These are phyloP conservation scores for Dissostichus mawsoni DNA, from an alignment of 2,113 vertebrate genomes.

Conservation along the genomic window DNA sequence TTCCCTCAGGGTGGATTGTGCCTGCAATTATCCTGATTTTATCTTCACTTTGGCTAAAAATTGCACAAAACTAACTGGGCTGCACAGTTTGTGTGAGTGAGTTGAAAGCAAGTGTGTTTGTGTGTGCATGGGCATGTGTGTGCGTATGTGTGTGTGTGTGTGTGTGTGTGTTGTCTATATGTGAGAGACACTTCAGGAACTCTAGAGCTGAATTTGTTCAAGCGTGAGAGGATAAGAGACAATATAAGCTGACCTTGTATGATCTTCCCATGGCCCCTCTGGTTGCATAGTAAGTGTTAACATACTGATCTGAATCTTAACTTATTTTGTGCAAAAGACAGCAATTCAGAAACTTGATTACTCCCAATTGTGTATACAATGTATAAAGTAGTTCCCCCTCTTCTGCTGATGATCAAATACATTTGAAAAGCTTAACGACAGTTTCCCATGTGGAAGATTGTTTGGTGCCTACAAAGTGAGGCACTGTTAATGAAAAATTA, in stretches of 20 bases:
- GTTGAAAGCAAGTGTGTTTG: neutral
- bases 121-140: neutral
- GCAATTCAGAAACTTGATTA: neutral
- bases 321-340: constrained; percentile 14
- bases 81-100: neutral
- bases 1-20: constrained; percentile 23
- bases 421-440: neutral
- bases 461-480: neutral
- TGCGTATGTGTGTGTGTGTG: neutral
- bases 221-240: constrained; percentile 9
- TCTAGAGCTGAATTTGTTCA: neutral
- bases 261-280: constrained; percentile 11
- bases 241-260: constrained; percentile 18
- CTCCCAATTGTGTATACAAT: too few species aligned
- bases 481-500: neutral
- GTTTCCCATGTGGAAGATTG: neutral
- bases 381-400: too few species aligned
- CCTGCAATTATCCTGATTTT: constrained; percentile 29
- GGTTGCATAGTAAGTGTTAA: constrained; percentile 39
- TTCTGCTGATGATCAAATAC: too few species aligned
- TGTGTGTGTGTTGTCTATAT: neutral
- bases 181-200: neutral
- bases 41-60: constrained; percentile 33
- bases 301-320: constrained; percentile 26
- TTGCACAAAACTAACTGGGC: neutral